Evolutionary conservation across 2,888 invertebrate species (phyloP), one percentile per base, ranked within the genome.

Genomic region (Papilio demoleus): DNA sequence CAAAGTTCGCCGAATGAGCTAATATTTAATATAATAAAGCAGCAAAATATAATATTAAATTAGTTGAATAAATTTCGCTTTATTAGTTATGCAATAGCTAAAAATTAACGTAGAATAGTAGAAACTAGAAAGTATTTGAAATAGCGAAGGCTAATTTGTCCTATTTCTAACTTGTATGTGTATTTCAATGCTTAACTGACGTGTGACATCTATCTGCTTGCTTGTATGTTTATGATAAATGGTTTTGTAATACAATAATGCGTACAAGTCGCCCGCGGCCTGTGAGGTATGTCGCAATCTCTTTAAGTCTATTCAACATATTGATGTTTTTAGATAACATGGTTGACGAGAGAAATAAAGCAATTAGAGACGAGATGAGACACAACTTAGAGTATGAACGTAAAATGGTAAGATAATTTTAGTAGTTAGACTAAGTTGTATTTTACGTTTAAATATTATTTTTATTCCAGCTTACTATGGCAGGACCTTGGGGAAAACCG

Each of bases 401-500:
- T 69, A 90, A 93, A 87, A 89, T 94, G 93, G 95, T 94, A 93
- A 68, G 64, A 14, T 1, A n/a, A 27, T 17, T 56, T 19, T 42
- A 24, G n/a, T 50, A 38, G n/a, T n/a, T n/a, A n/a, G n/a, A n/a
- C n/a, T n/a, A 14, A 0, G 11, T 4, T 62, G 24, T 31, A 17
- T 17, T 22, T 22, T 47, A 62, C 72, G 56, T 53, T 53, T 61
- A 56, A 50, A 45, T 40, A 63, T 69, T n/a, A 36, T 24, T 47
- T 68, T 75, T 68, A 72, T 88, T 88, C 75, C 80, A 93, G 90
- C 85, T 90, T 74, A 81, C 84, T 2, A 82, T 89, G 81, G 88
- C 86, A 38, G 89, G 89, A 60, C 95, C 95, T 31, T 95, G 95
- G 95, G 95, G 95, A 69, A 94, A 91, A 77, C 94, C 94, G 22